phyloP scores from a whole-genome alignment of 2,797 vertebrate genomes.

The Rhincodon typus region DNA sequence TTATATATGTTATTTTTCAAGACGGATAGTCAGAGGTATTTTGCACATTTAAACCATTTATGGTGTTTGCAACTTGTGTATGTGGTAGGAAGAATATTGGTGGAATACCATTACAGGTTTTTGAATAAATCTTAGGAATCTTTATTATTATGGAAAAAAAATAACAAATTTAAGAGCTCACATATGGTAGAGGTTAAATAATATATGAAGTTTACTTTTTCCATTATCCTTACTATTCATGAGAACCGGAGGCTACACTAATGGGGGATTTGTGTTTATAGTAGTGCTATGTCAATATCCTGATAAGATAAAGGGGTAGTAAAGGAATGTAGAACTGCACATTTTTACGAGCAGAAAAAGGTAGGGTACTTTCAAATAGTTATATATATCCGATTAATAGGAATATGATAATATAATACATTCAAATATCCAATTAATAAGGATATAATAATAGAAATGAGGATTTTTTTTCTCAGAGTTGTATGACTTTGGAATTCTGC shows the following conservation, averaged over 20 bases:
- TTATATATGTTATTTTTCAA: too few relatives aligned
- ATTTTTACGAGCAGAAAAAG: not conserved
- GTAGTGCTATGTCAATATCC: not conserved
- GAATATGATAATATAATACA: too few relatives aligned
- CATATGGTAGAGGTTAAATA: not conserved
- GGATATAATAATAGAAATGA: too few relatives aligned
- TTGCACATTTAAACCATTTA: too few relatives aligned
- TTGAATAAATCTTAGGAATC: not conserved
- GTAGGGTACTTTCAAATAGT: too few relatives aligned
- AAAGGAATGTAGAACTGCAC: not conserved
- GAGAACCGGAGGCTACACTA: not conserved
- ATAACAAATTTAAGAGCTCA: not conserved
- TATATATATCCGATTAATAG: not conserved
- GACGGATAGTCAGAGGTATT: too few relatives aligned
- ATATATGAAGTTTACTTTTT: not conserved
- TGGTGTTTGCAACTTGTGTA: not conserved
- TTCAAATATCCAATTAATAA: too few relatives aligned
- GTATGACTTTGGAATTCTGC: too few relatives aligned
- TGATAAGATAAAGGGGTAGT: not conserved
- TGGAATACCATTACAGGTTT: not conserved
- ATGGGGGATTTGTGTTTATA: not conserved
- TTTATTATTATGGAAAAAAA: not conserved
- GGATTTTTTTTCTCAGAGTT: too few relatives aligned
- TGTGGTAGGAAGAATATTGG: not conserved
- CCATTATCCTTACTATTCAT: not conserved